phyloP scores from a whole-genome alignment of 2,113 vertebrate genomes.

The Zosterops hypoxanthus region DNA sequence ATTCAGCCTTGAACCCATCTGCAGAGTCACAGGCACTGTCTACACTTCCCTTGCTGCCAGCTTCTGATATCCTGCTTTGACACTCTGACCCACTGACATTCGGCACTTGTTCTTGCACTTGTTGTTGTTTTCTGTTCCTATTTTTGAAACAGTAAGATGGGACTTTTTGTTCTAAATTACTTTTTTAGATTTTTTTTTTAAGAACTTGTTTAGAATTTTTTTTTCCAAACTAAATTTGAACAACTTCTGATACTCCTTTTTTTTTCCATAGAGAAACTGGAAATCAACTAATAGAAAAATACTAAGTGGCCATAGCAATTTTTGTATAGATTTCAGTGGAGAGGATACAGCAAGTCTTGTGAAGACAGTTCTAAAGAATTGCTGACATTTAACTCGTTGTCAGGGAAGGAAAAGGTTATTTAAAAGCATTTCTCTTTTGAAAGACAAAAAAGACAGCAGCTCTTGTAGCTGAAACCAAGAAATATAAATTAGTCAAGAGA shows the following conservation, averaged over 20 bases:
- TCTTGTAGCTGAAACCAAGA: background rate
- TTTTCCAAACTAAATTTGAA: background rate
- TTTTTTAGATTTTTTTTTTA: background rate
- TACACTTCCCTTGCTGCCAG: background rate
- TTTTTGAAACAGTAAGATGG: background rate
- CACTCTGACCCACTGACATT: background rate
- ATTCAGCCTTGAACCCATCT: background rate
- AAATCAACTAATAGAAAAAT: background rate
- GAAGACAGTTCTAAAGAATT: background rate
- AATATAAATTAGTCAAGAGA: background rate
- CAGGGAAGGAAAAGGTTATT: background rate
- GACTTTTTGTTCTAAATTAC: background rate
- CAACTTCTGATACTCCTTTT: background rate
- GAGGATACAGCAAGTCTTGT: background rate
- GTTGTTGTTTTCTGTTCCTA: background rate
- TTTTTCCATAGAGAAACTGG: background rate
- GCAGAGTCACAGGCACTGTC: background rate
- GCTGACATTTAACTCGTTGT: background rate
- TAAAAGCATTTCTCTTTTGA: background rate
- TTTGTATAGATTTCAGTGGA: background rate
- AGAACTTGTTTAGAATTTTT: background rate
- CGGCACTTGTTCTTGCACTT: background rate
- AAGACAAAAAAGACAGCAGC: background rate
- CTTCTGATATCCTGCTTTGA: background rate
- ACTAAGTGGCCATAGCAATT: background rate